Percentiles rank a stretch among this genome's conserved stretches.
Evolutionary conservation across 2,888 invertebrate genomes (phyloP).

Genomic region (Brachynemurus nebulosus): DNA sequence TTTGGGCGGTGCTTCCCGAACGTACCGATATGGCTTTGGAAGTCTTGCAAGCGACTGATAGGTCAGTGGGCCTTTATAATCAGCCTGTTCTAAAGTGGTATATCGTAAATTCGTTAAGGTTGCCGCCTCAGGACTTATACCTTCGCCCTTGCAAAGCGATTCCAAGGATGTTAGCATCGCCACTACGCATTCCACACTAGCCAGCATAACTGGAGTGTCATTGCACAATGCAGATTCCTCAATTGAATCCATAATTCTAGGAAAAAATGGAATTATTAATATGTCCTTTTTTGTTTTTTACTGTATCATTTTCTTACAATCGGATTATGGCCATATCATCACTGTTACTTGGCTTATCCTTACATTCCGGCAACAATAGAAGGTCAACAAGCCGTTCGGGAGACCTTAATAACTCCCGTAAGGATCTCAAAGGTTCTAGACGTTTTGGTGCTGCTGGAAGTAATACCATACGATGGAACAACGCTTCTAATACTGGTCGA

Average conservation of each 20-base stretch:
- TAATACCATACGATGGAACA: slow-evolving; percentile 84
- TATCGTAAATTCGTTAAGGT: slow-evolving; percentile 51
- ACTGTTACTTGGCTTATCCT: slow-evolving; percentile 33
- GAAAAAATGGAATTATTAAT: slow-evolving; percentile 16
- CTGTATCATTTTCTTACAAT: slow-evolving; percentile 40
- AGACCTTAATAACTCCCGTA: slow-evolving; percentile 64
- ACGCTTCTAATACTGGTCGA: slow-evolving; percentile 79
- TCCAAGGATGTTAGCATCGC: slow-evolving; percentile 72
- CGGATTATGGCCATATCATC: slow-evolving; percentile 73
- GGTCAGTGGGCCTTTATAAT: slow-evolving; percentile 72
- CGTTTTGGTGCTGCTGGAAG: slow-evolving; percentile 77
- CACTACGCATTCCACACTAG: slow-evolving; percentile 71
- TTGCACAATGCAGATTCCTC: slow-evolving; percentile 81
- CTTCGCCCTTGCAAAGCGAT: slow-evolving; percentile 61
- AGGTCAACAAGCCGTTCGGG: slow-evolving; percentile 67
- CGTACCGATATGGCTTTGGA: slow-evolving; percentile 67
- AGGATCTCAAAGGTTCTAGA: slow-evolving; percentile 69
- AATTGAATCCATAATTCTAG: slow-evolving; percentile 80
- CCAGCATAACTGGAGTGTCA: slow-evolving; percentile 60
- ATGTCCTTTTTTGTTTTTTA: slow-evolving; percentile 2
- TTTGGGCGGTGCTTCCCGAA: background rate
- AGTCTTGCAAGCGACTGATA: slow-evolving; percentile 72
- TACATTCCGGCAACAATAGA: slow-evolving; percentile 50
- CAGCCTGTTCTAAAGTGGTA: slow-evolving; percentile 53
- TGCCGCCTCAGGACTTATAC: slow-evolving; percentile 46